These are phyloP conservation scores for Macrosteles quadrilineatus DNA, from an alignment of 1,140 invertebrate species.

Conservation along the genomic window DNA sequence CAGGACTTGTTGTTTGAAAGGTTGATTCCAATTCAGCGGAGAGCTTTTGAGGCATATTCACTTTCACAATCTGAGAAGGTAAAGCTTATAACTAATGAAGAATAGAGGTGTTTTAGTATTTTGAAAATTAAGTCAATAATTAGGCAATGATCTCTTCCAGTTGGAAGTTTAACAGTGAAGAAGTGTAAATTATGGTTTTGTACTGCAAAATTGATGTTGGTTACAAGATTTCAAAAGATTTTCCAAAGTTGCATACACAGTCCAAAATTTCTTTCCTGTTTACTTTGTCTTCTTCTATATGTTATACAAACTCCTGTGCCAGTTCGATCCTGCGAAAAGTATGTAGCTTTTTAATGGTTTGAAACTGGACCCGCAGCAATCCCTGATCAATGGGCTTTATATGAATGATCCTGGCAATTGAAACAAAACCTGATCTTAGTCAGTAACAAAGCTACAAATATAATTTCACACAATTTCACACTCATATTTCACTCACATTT, in stretches of 20 bases:
- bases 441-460: too few relatives aligned
- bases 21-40: conserved; percentile 52
- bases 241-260: background rate
- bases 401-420: too few relatives aligned
- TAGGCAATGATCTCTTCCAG: background rate
- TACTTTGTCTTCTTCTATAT: too few relatives aligned
- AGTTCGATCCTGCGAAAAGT: too few relatives aligned
- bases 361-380: too few relatives aligned
- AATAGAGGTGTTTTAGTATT: background rate
- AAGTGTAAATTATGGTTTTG: background rate
- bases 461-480: too few relatives aligned
- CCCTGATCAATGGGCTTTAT: too few relatives aligned
- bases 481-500: too few relatives aligned
- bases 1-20: conserved; percentile 59
- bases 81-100: conserved; percentile 38
- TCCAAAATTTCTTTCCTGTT: too few relatives aligned
- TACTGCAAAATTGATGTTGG: background rate
- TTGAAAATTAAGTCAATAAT: background rate
- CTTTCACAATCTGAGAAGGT: conserved; percentile 63
- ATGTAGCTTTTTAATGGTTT: too few relatives aligned
- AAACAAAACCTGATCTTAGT: too few relatives aligned
- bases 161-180: background rate
- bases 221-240: background rate
- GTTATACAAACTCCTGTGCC: too few relatives aligned
- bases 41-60: conserved; percentile 53